A percentile compares a stretch with the other conserved stretches of the same genome.
These are phyloP conservation scores for Gobius niger DNA, from an alignment of 2,113 vertebrate species.

Conservation along the genomic window DNA sequence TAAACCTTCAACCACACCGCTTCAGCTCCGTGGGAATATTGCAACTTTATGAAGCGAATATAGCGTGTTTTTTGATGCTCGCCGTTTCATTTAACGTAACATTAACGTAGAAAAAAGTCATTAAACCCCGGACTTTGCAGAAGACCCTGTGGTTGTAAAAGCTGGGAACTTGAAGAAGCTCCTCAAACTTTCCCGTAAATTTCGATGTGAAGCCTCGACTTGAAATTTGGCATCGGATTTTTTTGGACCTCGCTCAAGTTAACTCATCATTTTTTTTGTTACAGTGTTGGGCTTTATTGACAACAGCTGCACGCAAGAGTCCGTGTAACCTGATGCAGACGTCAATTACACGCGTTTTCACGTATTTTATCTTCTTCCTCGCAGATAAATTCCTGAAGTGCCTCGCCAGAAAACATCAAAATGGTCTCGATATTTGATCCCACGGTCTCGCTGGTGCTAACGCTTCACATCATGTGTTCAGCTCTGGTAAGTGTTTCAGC, in stretches of 20 bases:
- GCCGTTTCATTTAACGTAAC: too few species aligned
- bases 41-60: background rate
- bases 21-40: background rate
- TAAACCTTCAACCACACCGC: background rate
- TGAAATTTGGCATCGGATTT: background rate
- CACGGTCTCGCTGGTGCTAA: slow-evolving; percentile 46
- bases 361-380: slow-evolving; percentile 2
- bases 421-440: slow-evolving; percentile 59
- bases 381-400: slow-evolving; percentile 35
- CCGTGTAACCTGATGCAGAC: background rate
- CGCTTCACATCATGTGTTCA: slow-evolving; percentile 53
- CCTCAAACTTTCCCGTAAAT: background rate
- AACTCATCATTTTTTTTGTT: background rate
- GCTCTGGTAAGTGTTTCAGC: slow-evolving; percentile 59
- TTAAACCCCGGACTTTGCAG: background rate
- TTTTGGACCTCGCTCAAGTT: background rate
- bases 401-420: slow-evolving; percentile 20
- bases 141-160: background rate
- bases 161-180: background rate
- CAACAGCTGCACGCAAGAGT: background rate
- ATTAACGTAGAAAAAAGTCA: too few species aligned
- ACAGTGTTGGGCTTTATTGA: too few species aligned
- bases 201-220: background rate
- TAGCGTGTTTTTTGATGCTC: too few species aligned
- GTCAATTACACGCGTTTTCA: background rate